Evolutionary conservation across 2,888 invertebrate species (phyloP).

Genomic region (Hypolimnas misippus): DNA sequence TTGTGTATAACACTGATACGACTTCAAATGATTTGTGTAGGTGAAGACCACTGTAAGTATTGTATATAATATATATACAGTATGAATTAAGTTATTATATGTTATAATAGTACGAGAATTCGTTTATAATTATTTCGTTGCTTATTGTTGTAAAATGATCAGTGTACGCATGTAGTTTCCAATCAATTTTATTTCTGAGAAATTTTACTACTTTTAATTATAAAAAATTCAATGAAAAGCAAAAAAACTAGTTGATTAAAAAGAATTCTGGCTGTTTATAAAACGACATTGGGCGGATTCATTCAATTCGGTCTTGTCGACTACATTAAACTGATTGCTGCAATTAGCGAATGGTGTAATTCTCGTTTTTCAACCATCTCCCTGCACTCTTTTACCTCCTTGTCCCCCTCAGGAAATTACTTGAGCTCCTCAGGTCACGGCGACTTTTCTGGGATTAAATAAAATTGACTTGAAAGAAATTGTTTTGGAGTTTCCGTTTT

Average conservation of each 20-base stretch:
- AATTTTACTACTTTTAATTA: too few relatives aligned
- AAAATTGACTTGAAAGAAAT: slow-evolving; percentile 77
- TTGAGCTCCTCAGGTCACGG: slow-evolving; percentile 73
- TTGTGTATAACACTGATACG: slow-evolving; percentile 7
- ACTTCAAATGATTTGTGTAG: neutral
- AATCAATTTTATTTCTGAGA: too few relatives aligned
- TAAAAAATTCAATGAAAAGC: neutral
- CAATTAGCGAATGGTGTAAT: slow-evolving; percentile 83
- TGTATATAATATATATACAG: too few relatives aligned
- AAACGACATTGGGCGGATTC: slow-evolving; percentile 64
- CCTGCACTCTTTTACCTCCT: slow-evolving; percentile 49
- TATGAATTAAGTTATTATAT: too few relatives aligned
- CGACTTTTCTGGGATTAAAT: slow-evolving; percentile 74
- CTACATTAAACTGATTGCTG: slow-evolving; percentile 83
- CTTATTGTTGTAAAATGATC: too few relatives aligned
- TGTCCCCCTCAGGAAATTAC: slow-evolving; percentile 72
- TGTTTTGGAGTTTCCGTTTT: slow-evolving; percentile 72
- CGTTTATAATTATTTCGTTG: too few relatives aligned
- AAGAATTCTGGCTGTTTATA: slow-evolving; percentile 58
- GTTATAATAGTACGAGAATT: too few relatives aligned
- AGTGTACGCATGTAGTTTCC: too few relatives aligned
- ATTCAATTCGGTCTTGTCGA: slow-evolving; percentile 74
- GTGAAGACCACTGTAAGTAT: slow-evolving; percentile 15
- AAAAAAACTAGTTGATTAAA: slow-evolving; percentile 37
- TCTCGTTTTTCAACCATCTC: slow-evolving; percentile 77